These are phyloP conservation scores for Euproctis similis DNA, from an alignment of 2,888 invertebrate species.

Conservation along the genomic window DNA sequence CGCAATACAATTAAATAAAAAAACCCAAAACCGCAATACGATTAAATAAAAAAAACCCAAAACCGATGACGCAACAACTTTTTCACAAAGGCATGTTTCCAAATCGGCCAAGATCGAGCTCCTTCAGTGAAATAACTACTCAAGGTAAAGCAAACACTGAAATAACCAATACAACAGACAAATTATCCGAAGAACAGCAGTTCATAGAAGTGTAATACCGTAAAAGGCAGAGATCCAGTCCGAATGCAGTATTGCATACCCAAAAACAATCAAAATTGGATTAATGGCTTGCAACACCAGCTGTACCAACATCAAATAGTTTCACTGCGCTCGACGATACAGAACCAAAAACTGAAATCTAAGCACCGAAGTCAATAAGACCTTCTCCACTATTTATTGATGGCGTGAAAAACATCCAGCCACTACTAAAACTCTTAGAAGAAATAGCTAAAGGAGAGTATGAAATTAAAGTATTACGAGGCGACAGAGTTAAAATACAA, in stretches of 20 bases:
- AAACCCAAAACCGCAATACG: too few relatives aligned
- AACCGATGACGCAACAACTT: neutral
- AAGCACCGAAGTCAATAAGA: too few relatives aligned
- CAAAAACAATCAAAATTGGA: conserved; percentile 7
- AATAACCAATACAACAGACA: neutral
- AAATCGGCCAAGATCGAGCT: neutral
- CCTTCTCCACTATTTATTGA: too few relatives aligned
- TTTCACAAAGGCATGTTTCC: neutral
- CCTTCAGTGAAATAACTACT: neutral
- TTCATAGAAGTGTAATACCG: conserved; percentile 6
- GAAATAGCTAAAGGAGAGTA: conserved; percentile 5
- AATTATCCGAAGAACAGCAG: conserved; percentile 5
- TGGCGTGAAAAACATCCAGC: too few relatives aligned
- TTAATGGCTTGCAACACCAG: conserved; percentile 9
- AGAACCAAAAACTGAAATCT: neutral
- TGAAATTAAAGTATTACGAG: conserved; percentile 9
- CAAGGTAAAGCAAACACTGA: neutral
- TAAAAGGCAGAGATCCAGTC: neutral
- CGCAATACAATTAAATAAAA: too few relatives aligned
- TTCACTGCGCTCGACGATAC: neutral
- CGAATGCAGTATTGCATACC: neutral
- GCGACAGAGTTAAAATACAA: conserved; percentile 10
- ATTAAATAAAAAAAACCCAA: neutral
- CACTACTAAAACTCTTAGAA: conserved; percentile 9
- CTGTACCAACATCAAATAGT: conserved; percentile 8